phyloP scores from a whole-genome alignment of 2,888 invertebrate genomes.

The Apamea monoglypha region DNA sequence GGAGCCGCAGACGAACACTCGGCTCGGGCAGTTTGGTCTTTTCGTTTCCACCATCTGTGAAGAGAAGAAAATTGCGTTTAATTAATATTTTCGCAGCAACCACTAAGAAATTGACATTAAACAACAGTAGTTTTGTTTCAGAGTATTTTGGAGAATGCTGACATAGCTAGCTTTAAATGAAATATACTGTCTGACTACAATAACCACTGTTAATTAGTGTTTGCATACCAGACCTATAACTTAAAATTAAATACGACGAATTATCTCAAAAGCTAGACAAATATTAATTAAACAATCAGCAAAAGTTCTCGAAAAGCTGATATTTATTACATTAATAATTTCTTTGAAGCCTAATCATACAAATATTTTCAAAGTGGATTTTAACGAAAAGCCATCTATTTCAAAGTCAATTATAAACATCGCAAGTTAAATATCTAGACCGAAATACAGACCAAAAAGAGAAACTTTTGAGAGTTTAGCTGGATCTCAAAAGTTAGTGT shows the following conservation, averaged over 20 bases:
- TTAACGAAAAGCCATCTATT: constrained; percentile 51
- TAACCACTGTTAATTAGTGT: constrained; percentile 9
- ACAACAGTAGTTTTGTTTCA: neutral
- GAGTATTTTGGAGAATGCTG: neutral
- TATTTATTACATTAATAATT: constrained; percentile 31
- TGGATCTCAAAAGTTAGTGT: constrained; percentile 51
- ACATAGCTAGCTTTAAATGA: constrained; percentile 3
- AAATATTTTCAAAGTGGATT: constrained; percentile 34
- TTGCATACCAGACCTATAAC: neutral
- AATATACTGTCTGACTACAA: constrained; percentile 1
- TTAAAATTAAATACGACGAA: constrained; percentile 1
- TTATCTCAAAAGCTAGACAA: constrained; percentile 17
- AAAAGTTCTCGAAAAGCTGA: constrained; percentile 33
- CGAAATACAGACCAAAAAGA: constrained; percentile 57
- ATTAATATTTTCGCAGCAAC: constrained; percentile 9
- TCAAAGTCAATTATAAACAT: constrained; percentile 69
- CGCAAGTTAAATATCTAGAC: constrained; percentile 64
- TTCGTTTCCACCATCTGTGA: constrained; percentile 94
- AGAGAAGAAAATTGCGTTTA: constrained; percentile 57
- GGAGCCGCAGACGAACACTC: constrained; percentile 93
- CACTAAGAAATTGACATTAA: neutral
- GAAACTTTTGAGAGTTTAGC: constrained; percentile 65
- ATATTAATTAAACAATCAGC: constrained; percentile 30
- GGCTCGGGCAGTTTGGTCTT: constrained; percentile 89
- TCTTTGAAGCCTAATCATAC: constrained; percentile 32